Base-by-base conservation (phyloP, 2,113 vertebrate species). In the Hoplias malabaricus region DNA sequence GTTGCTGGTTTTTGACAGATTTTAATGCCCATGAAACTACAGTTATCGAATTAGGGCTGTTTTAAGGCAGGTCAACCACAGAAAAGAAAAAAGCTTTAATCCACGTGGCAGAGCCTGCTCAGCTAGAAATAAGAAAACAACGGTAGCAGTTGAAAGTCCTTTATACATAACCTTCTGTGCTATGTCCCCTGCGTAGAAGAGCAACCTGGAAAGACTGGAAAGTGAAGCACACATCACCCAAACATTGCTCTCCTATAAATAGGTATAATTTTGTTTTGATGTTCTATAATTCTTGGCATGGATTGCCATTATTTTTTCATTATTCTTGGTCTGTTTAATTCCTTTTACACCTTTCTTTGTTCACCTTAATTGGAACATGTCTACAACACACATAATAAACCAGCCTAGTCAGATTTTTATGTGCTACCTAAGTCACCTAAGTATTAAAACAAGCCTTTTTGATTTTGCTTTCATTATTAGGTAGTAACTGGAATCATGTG, bases 81-180 rank as follows among this genome's bases (percentile, higher is more conserved):
- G 56, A 34, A 34, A 54, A 56, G 56, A 34, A 34, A 54, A 76
- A n/a, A 66, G 21, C 25, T 75, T 70, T 38, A 70, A 54, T 54
- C 54, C 59, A 38, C 25, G 57, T 46, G 46, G 53, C 46, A 63
- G 54, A 67, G 42, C 27, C 4, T 48, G 5, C 3, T 29, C 19
- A 75, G 57, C 27, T 36, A n/a, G 33, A 81, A 77, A 31, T 38
- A n/a, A 42, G 69, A 42, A 25, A 12, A 61, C 59, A 68, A 33
- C 43, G 40, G 48, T 29, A 42, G 27, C 38, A 38, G 43, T 29
- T 16, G 43, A 19, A 33, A 62, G 31, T 34, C 63, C 63, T 43
- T n/a, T 29, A 69, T 27, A 21, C 8, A 19, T 65, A 68, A 72
- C 79, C 67, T 81, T 71, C 36, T 54, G 46, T 1, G 9, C 31